These are phyloP conservation scores for Varecia variegata DNA, from an alignment of 2,797 vertebrate species.

Conservation along the genomic window DNA sequence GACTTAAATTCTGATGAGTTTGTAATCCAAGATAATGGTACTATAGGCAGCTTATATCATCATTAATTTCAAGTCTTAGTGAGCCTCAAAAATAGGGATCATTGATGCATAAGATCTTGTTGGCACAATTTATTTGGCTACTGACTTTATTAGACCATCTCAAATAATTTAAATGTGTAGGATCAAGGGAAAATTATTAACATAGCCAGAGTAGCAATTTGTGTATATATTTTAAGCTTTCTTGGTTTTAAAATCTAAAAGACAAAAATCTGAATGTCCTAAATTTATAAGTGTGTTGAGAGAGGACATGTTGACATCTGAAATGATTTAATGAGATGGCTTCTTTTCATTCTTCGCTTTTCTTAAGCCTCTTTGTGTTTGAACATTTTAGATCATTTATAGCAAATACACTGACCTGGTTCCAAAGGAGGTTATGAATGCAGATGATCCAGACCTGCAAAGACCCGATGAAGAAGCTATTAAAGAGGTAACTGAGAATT, in stretches of 20 bases:
- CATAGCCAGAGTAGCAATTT: constrained; percentile 30
- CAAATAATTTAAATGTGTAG: constrained; percentile 62
- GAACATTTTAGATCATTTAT: constrained; percentile 91
- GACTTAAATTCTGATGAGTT: constrained; percentile 68
- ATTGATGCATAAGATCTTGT: constrained; percentile 61
- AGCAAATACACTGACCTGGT: constrained; percentile 98
- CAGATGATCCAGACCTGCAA: constrained; percentile 93
- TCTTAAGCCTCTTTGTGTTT: constrained; percentile 72
- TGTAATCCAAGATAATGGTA: constrained; percentile 57
- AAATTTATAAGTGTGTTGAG: constrained; percentile 35
- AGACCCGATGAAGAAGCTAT: constrained; percentile 95
- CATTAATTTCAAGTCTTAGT: constrained; percentile 67
- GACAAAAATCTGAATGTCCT: constrained; percentile 48
- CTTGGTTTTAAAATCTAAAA: constrained; percentile 59
- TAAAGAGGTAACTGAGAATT: constrained; percentile 88
- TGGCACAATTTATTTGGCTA: constrained; percentile 59
- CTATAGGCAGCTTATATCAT: constrained; percentile 62
- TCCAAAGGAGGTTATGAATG: constrained; percentile 96
- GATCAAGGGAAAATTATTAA: constrained; percentile 59
- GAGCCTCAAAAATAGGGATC: constrained; percentile 57
- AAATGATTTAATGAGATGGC: constrained; percentile 30
- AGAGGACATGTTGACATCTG: constrained; percentile 46
- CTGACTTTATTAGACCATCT: constrained; percentile 62
- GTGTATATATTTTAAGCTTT: constrained; percentile 59
- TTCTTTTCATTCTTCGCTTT: constrained; percentile 47